Base-by-base conservation (phyloP, 1,140 invertebrate genomes). In the Adelges cooleyi region DNA sequence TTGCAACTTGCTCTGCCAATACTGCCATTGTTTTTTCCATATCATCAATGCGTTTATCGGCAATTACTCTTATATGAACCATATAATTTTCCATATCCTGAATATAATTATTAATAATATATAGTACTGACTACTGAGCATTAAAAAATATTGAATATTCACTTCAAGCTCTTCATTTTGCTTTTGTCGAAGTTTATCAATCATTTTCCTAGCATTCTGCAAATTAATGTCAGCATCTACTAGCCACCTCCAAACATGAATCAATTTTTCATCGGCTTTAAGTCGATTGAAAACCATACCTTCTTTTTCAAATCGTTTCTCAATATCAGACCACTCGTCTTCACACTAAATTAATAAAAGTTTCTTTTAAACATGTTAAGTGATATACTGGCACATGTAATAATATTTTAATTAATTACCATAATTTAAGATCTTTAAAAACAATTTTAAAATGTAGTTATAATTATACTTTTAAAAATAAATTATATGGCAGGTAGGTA, bases 151-250 rank as follows among this genome's bases (percentile, higher is more conserved):
- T 13, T 13, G 36, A 52, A 4, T 18, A 62, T 18, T 62, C 67
- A 74, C 73, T 67, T 74, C 71, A 17, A 74, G 68, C 67, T 75
- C 74, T 70, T 75, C 73, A 69, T 71, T 69, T 40, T 75, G 73
- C 29, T 75, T 70, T 44, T 73, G 70, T 68, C 72, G 70, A 18
- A 75, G 67, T 70, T 76, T 76, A 65, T 76, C 75, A 54, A 73
- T 66, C 71, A 75, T 75, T 65, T 72, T 71, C 38, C 75, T 68
- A 11, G 73, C 74, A 46, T 73, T 73, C 25, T 70, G 69, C 25
- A 76, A 67, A 70, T 76, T 76, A 44, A 70, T 74, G 67, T 76
- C 75, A 10, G 75, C 74, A 69, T 76, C 75, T 18, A 72, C 73
- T 20, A 76, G 65, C 75, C 75, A 76, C 52, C 75, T 66, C 74